Percentiles rank a stretch among this genome's conserved stretches.
phyloP scores from a whole-genome alignment of 2,797 vertebrate species.

The Sarcoramphus papa region DNA sequence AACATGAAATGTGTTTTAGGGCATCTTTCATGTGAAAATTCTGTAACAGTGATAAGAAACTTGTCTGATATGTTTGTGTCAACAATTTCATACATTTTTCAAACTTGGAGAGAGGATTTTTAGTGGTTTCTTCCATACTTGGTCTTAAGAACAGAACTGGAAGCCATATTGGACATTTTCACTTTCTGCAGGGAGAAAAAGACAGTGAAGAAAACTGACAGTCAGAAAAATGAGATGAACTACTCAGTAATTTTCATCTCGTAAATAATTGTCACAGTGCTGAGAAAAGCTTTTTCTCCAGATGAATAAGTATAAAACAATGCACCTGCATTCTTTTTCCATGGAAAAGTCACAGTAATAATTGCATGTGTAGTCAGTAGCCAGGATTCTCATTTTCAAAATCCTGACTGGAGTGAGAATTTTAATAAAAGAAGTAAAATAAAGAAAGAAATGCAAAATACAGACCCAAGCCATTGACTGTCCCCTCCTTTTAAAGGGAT shows the following conservation, averaged over 20 bases:
- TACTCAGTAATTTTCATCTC: conserved; percentile 7
- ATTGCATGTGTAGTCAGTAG: not conserved
- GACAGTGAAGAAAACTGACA: conserved; percentile 2
- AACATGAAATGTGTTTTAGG: not conserved
- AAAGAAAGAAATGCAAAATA: not conserved
- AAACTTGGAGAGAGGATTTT: not conserved
- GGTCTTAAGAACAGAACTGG: not conserved
- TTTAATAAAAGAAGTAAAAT: not conserved
- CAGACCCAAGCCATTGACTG: not conserved
- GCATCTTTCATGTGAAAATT: not conserved
- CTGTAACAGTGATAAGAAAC: not conserved
- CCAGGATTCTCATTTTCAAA: conserved; percentile 6
- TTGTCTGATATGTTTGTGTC: not conserved
- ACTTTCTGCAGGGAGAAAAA: not conserved
- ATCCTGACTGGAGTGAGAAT: not conserved
- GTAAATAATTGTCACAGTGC: not conserved
- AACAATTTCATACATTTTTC: not conserved
- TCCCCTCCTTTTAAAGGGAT: not conserved
- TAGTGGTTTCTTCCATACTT: not conserved
- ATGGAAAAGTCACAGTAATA: not conserved
- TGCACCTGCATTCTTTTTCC: not conserved
- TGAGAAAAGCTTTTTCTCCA: conserved; percentile 19
- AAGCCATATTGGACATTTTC: not conserved
- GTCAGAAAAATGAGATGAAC: not conserved
- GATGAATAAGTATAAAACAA: conserved; percentile 20